Evolutionary conservation across 1,140 invertebrate species (phyloP).

Genomic region (Drosophila kohkoa): DNA sequence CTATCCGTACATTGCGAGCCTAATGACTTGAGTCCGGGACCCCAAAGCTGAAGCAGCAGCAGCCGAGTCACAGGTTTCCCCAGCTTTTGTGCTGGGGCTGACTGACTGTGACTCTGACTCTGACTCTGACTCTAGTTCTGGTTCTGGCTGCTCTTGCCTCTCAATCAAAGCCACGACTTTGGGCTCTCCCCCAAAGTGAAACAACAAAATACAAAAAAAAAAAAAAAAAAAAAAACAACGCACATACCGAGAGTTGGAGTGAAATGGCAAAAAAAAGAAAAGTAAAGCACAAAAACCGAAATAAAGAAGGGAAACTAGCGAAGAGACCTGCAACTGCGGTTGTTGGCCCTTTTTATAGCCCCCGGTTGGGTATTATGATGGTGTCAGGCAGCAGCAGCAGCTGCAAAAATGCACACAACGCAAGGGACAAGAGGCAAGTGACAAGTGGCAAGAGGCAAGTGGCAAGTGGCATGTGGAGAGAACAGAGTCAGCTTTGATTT

Average conservation of each 20-base stretch:
- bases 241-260: not conserved
- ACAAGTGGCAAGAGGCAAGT: not conserved
- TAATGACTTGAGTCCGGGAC: constrained; percentile 72
- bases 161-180: constrained; percentile 55
- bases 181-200: constrained; percentile 41
- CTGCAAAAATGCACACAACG: constrained; percentile 35
- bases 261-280: not conserved
- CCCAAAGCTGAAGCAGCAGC: constrained; percentile 20
- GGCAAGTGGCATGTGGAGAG: not conserved
- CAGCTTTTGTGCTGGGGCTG: constrained; percentile 37
- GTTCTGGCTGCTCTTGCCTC: constrained; percentile 30
- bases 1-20: constrained; percentile 37
- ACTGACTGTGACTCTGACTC: too few species aligned
- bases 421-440: not conserved
- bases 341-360: constrained; percentile 55
- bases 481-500: constrained; percentile 38
- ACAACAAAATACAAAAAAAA: constrained; percentile 31
- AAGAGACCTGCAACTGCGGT: constrained; percentile 38
- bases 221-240: constrained; percentile 14
- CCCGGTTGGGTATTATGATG: constrained; percentile 37
- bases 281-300: constrained; percentile 13
- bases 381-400: constrained; percentile 37
- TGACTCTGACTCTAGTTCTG: too few species aligned
- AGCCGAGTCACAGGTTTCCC: constrained; percentile 20
- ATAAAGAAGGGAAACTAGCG: constrained; percentile 37